Evolutionary conservation across 1,140 invertebrate genomes (phyloP).

Genomic region (Eurosta solidaginis): DNA sequence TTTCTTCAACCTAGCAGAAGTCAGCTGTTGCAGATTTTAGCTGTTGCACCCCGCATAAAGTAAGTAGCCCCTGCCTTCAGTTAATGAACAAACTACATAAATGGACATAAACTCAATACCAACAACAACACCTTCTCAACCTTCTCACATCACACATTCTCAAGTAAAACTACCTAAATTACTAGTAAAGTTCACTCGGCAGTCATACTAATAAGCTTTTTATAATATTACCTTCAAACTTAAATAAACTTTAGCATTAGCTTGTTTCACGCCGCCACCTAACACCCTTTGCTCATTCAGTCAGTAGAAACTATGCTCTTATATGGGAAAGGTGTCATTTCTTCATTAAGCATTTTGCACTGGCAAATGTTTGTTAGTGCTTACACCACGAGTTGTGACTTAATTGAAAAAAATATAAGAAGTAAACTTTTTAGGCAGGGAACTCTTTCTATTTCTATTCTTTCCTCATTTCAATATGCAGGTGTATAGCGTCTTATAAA

Average conservation of each 20-base stretch:
- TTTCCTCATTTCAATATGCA: not conserved
- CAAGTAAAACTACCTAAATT: not conserved
- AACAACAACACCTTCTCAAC: not conserved
- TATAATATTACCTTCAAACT: conserved; percentile 17
- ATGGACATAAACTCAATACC: not conserved
- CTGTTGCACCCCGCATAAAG: too few species aligned
- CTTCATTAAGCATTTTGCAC: not conserved
- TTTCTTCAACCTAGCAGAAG: not conserved
- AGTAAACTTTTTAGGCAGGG: not conserved
- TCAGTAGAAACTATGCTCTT: too few species aligned
- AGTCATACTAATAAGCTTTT: conserved; percentile 26
- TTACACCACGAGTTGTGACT: not conserved
- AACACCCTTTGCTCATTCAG: not conserved
- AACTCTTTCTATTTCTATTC: not conserved
- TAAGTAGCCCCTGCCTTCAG: too few species aligned
- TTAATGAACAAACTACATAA: not conserved
- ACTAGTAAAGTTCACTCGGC: not conserved
- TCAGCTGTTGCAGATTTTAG: not conserved
- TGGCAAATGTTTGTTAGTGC: not conserved
- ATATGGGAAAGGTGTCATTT: too few species aligned
- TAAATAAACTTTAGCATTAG: conserved; percentile 3
- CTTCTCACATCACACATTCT: too few species aligned
- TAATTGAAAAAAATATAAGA: not conserved
- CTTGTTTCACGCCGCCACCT: not conserved
- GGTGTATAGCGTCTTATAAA: not conserved